A percentile compares a stretch with the other conserved stretches of the same genome.
Evolutionary conservation across 1,140 invertebrate species (phyloP).

Genomic region (Ooceraea biroi): DNA sequence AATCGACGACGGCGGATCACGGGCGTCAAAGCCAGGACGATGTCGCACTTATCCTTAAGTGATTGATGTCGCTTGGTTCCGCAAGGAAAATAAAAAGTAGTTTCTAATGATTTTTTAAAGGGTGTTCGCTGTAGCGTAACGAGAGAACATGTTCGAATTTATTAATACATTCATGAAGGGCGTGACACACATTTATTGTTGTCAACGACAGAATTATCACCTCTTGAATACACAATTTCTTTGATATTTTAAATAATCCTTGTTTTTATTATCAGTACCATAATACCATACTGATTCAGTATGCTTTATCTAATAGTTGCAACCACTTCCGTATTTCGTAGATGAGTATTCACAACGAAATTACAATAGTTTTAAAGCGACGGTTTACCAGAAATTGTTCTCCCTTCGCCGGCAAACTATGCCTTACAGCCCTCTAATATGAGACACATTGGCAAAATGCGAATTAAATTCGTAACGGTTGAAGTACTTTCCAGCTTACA

Average conservation of each 20-base stretch:
- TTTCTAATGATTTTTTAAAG: slow-evolving; percentile 72
- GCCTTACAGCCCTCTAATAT: neutral
- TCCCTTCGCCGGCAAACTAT: neutral
- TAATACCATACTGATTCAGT: neutral
- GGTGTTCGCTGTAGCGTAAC: slow-evolving; percentile 45
- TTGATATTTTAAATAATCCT: neutral
- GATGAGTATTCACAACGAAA: neutral
- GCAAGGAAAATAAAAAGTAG: slow-evolving; percentile 63
- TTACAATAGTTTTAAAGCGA: neutral
- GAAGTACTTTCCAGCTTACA: slow-evolving; percentile 14
- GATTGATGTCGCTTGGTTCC: slow-evolving; percentile 74
- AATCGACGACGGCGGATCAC: slow-evolving; percentile 79
- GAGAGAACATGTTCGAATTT: slow-evolving; percentile 19
- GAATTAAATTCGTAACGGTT: slow-evolving; percentile 35
- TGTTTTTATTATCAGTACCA: neutral
- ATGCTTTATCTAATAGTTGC: neutral
- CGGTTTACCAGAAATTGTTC: neutral
- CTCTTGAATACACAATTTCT: neutral
- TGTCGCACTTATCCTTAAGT: slow-evolving; percentile 73
- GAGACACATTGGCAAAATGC: neutral
- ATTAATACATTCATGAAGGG: slow-evolving; percentile 59
- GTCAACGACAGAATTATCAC: neutral
- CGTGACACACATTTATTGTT: slow-evolving; percentile 18
- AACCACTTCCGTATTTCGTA: neutral
- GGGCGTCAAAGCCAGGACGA: slow-evolving; percentile 74